phyloP scores from a whole-genome alignment of 2,113 vertebrate genomes.

The Odontesthes bonariensis region DNA sequence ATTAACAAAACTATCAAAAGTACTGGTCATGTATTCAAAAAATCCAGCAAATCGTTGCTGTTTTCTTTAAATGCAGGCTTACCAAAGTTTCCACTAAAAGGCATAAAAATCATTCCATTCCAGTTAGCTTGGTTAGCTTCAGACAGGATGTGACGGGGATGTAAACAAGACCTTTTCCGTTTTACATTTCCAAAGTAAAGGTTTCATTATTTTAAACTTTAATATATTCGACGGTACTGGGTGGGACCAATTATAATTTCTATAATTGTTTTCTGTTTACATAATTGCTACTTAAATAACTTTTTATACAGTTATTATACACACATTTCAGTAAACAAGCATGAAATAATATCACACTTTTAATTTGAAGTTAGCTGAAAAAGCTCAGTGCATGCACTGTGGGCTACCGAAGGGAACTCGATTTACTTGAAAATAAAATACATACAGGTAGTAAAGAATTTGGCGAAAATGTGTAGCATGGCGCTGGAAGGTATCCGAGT shows the following conservation, averaged over 20 bases:
- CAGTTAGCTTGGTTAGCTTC: conserved; percentile 15
- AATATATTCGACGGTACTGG: fast-evolving
- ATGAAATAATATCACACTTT: background rate
- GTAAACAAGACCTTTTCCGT: conserved; percentile 65
- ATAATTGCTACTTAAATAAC: too few species aligned
- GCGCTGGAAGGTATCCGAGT: background rate
- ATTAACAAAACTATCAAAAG: fast-evolving
- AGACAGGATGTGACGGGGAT: conserved; percentile 25
- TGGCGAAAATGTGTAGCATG: background rate
- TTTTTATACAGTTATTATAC: background rate
- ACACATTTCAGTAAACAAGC: background rate
- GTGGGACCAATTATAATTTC: fast-evolving
- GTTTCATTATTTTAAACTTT: background rate
- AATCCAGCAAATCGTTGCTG: fast-evolving
- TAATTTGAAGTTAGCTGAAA: conserved; percentile 58
- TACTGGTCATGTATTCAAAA: background rate
- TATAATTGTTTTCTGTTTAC: fast-evolving
- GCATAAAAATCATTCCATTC: conserved; percentile 13
- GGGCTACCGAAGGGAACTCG: background rate
- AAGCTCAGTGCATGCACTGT: background rate
- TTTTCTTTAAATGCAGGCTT: background rate
- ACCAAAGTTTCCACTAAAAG: conserved; percentile 25
- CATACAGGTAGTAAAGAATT: background rate
- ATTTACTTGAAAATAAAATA: background rate
- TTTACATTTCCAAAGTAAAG: conserved; percentile 58